Evolutionary conservation across 2,888 invertebrate species (phyloP), one percentile per base, ranked within the genome.

Genomic region (Drosophila recens): DNA sequence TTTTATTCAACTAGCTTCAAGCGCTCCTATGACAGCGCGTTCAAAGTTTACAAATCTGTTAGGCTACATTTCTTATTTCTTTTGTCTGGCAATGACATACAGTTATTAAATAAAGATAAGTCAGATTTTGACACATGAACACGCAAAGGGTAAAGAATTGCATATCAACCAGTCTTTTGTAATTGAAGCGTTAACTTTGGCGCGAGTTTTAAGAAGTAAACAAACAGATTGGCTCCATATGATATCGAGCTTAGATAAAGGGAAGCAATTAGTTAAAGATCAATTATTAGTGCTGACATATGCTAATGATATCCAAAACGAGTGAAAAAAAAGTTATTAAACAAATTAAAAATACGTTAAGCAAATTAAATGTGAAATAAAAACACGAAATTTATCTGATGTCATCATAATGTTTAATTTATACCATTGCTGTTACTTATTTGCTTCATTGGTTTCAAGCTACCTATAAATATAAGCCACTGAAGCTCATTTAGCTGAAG

Each of bases 381-480:
- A 10, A 11, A 33, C 11, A 11, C 17, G 49, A 33, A 49, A 34
- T 17, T 9, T 10, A 48, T 48, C 1, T 34, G 15, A 34, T 34
- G 13, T 8, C 0, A 10, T 52, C 23, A n/a, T 23, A 52, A 52
- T 38, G n/a, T 38, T 4, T 40, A 4, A 34, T 43, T 43, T 45
- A 3, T 27, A 27, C 23, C 5, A 38, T 9, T 38, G 11, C 5
- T 13, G 13, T 30, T 8, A 17, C 17, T 33, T 17, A 1, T 33
- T 10, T 8, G n/a, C 8, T 48, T 15, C 13, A 45, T 13, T 23
- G 3, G 13, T 20, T 23, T 15, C n/a, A 9, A 10, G 2, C 11
- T 6, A 17, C 49, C 34, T 49, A 49, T 49, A 49, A 17, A 49
- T 49, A 49, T 11, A 49, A 20, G 1, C n/a, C 9, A 20, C 20